A percentile compares a stretch with the other conserved stretches of the same genome.
Conservation (phyloP, 2,113 vertebrate genomes). For the Apus apus region DNA sequence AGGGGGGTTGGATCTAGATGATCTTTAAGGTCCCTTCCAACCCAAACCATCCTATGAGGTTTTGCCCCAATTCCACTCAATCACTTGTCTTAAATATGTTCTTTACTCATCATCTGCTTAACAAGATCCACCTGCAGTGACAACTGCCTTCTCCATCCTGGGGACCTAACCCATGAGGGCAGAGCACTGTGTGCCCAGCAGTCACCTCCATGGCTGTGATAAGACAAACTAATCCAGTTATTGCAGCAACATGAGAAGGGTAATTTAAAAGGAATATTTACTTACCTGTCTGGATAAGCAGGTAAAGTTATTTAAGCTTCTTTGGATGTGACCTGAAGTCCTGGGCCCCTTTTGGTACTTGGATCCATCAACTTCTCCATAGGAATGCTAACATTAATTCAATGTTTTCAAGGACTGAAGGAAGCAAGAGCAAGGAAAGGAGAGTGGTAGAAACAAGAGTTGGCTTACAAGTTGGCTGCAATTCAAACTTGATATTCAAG, state of each 20-base stretch:
- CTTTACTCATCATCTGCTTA: not conserved
- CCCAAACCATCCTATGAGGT: too few relatives aligned
- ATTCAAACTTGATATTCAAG: not conserved
- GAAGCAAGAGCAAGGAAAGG: not conserved
- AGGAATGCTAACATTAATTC: not conserved
- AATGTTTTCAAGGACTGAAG: not conserved
- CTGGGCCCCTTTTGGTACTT: not conserved
- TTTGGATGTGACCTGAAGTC: not conserved
- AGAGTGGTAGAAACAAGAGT: not conserved
- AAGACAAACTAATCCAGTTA: not conserved
- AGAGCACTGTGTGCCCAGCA: not conserved
- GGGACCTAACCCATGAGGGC: not conserved
- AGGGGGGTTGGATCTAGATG: too few relatives aligned
- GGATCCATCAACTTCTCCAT: not conserved
- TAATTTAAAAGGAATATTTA: not conserved
- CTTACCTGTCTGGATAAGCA: not conserved
- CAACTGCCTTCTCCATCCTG: not conserved
- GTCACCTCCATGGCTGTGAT: rapidly evolving
- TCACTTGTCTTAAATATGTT: not conserved
- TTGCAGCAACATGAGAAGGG: not conserved
- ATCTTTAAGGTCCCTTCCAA: too few relatives aligned
- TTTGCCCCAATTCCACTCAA: not conserved
- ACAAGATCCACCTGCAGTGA: not conserved
- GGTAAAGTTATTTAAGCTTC: not conserved
- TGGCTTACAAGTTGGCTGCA: not conserved